Conservation (phyloP, 2,888 invertebrate species). For the Chrysolina americana region DNA sequence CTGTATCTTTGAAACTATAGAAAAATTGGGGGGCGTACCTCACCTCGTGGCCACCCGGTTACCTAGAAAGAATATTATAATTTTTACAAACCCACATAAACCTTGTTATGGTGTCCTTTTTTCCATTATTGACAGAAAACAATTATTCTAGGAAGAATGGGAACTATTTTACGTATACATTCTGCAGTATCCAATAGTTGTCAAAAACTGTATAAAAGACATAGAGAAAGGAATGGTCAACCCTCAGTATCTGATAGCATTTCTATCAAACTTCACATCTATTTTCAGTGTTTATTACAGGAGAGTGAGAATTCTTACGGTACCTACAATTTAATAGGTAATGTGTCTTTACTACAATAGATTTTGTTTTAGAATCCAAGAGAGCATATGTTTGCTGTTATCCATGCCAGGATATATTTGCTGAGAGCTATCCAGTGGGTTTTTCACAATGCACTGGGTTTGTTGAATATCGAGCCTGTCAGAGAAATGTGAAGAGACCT, state of each 20-base stretch:
- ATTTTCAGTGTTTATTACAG: constrained; percentile 84
- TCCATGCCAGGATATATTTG: constrained; percentile 81
- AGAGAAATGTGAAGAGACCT: constrained; percentile 74
- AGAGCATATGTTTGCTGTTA: constrained; percentile 76
- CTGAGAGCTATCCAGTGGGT: constrained; percentile 77
- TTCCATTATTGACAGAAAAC: not conserved
- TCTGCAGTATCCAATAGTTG: constrained; percentile 75
- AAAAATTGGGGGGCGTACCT: too few species aligned
- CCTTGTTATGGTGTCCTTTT: not conserved
- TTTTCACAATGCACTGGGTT: constrained; percentile 75
- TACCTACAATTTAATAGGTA: constrained; percentile 67
- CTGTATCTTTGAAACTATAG: too few species aligned
- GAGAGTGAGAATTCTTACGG: constrained; percentile 78
- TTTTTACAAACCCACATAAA: not conserved
- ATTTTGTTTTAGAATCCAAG: constrained; percentile 75
- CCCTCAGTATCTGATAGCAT: constrained; percentile 78
- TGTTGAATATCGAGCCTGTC: constrained; percentile 80
- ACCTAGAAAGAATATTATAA: constrained; percentile 2
- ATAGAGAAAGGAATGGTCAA: constrained; percentile 72
- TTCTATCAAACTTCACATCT: constrained; percentile 76
- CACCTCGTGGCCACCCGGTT: too few species aligned
- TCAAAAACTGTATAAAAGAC: constrained; percentile 73
- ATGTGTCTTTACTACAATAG: not conserved
- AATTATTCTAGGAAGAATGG: constrained; percentile 82
- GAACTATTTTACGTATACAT: constrained; percentile 79